Evolutionary conservation across 2,113 vertebrate species (phyloP).

Genomic region (Nothobranchius kuhntae): DNA sequence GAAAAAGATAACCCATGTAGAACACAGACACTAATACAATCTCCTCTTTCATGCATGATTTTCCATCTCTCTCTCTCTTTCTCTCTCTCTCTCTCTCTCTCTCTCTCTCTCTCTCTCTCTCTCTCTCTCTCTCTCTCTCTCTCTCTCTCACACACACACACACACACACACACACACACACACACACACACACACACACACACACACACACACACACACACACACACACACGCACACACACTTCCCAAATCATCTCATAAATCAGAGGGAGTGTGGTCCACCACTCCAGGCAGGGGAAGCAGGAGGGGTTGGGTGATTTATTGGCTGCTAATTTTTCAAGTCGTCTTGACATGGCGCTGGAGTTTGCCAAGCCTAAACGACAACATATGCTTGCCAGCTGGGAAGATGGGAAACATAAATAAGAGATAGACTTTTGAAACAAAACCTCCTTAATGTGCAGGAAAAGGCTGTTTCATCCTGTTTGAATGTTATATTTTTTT

Average conservation of each 20-base stretch:
- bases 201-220: background rate
- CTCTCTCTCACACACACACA: too few species aligned
- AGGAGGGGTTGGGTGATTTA: conserved; percentile 79
- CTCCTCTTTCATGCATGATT: conserved; percentile 41
- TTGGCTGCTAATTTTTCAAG: conserved; percentile 84
- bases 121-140: too few species aligned
- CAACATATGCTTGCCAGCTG: conserved; percentile 82
- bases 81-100: too few species aligned
- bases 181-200: too few species aligned
- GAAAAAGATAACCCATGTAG: conserved; percentile 66
- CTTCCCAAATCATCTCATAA: conserved; percentile 77
- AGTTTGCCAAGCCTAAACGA: conserved; percentile 82
- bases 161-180: too few species aligned
- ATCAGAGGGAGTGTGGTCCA: conserved; percentile 80
- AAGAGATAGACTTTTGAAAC: conserved; percentile 73
- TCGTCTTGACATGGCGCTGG: conserved; percentile 75
- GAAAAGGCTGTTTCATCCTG: conserved; percentile 6
- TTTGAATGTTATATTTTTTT: background rate
- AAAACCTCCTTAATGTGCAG: conserved; percentile 55
- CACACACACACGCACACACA: conserved; percentile 36
- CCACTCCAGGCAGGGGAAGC: conserved; percentile 75
- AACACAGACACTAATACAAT: conserved; percentile 59
- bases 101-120: too few species aligned
- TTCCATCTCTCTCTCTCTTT: background rate
- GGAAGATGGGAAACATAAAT: conserved; percentile 75